Evolutionary conservation across 2,113 vertebrate species (phyloP).

Genomic region (Chrysemys picta): DNA sequence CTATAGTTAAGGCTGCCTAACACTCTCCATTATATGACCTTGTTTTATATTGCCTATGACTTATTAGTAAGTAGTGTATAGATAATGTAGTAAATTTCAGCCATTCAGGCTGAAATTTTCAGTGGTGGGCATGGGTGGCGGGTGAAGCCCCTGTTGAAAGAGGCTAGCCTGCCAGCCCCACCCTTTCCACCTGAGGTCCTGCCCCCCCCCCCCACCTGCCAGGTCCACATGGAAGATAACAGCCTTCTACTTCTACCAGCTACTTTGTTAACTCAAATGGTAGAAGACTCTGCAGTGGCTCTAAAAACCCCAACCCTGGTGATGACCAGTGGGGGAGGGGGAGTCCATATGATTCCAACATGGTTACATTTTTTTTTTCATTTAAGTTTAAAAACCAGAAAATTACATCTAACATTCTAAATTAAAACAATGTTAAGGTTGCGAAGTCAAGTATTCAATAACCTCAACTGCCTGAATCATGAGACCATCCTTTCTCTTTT

Average conservation of each 20-base stretch:
- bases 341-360: fast-evolving
- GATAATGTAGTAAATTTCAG: no score
- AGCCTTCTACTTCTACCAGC: neutral
- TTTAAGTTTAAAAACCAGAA: neutral
- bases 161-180: no score
- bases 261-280: neutral
- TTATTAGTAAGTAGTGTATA: neutral
- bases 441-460: neutral
- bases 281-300: neutral
- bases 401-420: neutral
- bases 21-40: constrained; percentile 44
- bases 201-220: no score
- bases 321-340: neutral
- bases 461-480: fast-evolving
- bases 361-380: neutral
- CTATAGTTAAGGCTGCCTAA: neutral
- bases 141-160: no score
- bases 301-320: neutral
- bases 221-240: neutral
- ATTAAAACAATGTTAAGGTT: neutral
- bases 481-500: fast-evolving
- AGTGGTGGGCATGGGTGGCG: neutral
- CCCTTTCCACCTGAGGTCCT: no score
- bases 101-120: constrained; percentile 59
- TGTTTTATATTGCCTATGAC: constrained; percentile 19